Evolutionary conservation across 2,113 vertebrate genomes (phyloP).

Genomic region (Podiceps cristatus): DNA sequence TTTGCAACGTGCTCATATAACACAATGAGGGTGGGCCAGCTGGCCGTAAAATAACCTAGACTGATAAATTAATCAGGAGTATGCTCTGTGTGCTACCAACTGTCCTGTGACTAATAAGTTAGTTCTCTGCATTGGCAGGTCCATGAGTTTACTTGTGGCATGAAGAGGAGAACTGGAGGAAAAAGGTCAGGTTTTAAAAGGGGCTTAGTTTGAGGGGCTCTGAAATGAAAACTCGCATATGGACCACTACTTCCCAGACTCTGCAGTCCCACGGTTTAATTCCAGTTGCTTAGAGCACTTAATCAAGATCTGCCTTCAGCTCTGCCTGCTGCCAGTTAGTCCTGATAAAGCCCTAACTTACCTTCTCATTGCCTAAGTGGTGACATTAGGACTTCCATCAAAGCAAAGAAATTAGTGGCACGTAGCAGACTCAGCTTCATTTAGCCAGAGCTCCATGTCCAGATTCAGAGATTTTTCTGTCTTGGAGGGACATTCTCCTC

Average conservation of each 20-base stretch:
- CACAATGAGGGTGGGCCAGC: neutral
- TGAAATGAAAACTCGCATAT: neutral
- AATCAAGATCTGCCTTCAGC: constrained; percentile 2
- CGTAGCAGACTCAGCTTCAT: neutral
- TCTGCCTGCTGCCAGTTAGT: constrained; percentile 1
- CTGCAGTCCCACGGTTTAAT: neutral
- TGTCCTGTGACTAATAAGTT: neutral
- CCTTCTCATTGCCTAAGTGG: neutral
- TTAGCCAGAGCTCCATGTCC: neutral
- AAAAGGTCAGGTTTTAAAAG: constrained; percentile 8
- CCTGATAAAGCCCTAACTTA: neutral
- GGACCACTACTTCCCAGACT: neutral
- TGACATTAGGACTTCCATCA: constrained; percentile 49
- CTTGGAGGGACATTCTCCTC: neutral
- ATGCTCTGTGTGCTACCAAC: constrained; percentile 21
- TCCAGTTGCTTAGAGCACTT: neutral
- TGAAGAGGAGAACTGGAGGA: neutral
- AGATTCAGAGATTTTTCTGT: neutral
- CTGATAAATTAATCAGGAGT: constrained; percentile 4
- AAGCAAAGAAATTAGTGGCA: constrained; percentile 40
- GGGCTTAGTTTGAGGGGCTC: neutral
- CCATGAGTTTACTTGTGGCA: neutral
- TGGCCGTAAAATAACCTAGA: neutral
- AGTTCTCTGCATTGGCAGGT: constrained; percentile 16
- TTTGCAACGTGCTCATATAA: neutral